phyloP scores from a whole-genome alignment of 2,113 vertebrate genomes.

The Entelurus aequoreus region DNA sequence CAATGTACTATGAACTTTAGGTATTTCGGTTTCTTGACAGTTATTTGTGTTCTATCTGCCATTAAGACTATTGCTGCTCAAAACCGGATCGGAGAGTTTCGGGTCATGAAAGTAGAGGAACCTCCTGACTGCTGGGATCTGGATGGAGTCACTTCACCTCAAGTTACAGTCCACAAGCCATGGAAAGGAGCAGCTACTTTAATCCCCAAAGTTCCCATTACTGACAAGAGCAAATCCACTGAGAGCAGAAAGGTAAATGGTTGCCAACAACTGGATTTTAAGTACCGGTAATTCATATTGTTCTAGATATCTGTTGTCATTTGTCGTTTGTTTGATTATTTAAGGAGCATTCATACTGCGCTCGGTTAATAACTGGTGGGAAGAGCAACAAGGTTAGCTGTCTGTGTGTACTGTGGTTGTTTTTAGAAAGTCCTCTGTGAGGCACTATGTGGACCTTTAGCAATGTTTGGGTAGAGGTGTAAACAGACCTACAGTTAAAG shows the following conservation, averaged over 20 bases:
- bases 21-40: conserved; percentile 82
- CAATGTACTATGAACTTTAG: conserved; percentile 1
- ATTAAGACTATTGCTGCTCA: conserved; percentile 42
- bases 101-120: conserved; percentile 70
- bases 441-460: too few species aligned
- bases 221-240: conserved; percentile 24
- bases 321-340: too few species aligned
- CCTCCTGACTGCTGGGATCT: conserved; percentile 81
- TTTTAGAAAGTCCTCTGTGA: too few species aligned
- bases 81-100: conserved; percentile 74
- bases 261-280: neutral
- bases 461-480: too few species aligned
- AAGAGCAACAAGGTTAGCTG: too few species aligned
- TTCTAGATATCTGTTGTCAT: too few species aligned
- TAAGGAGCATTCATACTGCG: too few species aligned
- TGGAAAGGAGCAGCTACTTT: conserved; percentile 75
- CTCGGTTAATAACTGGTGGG: too few species aligned
- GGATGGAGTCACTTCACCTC: conserved; percentile 33
- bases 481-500: too few species aligned
- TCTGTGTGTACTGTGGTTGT: too few species aligned
- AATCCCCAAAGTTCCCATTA: conserved; percentile 68
- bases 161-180: conserved; percentile 62
- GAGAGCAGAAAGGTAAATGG: conserved; percentile 59
- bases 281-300: neutral
- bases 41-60: conserved; percentile 67